These are phyloP conservation scores for Plectus sambesii DNA, from an alignment of 1,140 invertebrate genomes.

Conservation along the genomic window DNA sequence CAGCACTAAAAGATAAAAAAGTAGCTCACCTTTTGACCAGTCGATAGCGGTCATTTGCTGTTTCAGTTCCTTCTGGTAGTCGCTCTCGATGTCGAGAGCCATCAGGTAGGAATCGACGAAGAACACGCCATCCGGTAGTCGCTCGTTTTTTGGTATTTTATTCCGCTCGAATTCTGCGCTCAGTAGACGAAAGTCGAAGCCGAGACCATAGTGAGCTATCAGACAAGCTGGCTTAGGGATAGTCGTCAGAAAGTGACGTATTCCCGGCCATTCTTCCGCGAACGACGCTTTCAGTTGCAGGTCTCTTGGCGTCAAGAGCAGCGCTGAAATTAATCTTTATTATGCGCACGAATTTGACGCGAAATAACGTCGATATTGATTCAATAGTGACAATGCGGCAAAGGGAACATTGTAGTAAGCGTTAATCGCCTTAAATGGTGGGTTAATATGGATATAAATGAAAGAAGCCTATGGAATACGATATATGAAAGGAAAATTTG, in stretches of 20 bases:
- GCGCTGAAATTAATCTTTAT: conserved; percentile 8
- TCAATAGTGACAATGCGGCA: too few relatives aligned
- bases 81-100: conserved; percentile 23
- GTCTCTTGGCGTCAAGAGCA: conserved; percentile 9
- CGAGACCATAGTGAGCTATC: conserved; percentile 30
- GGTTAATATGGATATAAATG: too few relatives aligned
- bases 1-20: too few relatives aligned
- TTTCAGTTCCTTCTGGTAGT: conserved; percentile 13
- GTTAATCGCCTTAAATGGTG: too few relatives aligned
- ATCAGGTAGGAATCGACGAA: conserved; percentile 23
- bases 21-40: conserved; percentile 18
- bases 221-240: conserved; percentile 28
- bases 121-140: conserved; percentile 14
- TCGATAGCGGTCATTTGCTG: conserved; percentile 11
- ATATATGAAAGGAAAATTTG: too few relatives aligned
- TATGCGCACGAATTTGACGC: too few relatives aligned
- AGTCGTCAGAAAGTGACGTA: conserved; percentile 22
- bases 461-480: too few relatives aligned
- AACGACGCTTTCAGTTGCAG: conserved; percentile 23
- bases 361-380: too few relatives aligned
- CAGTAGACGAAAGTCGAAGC: conserved; percentile 29
- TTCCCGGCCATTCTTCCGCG: conserved; percentile 28
- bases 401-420: too few relatives aligned
- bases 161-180: conserved; percentile 19
- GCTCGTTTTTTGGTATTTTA: conserved; percentile 12